A percentile compares a stretch with the other conserved stretches of the same genome.
phyloP scores from a whole-genome alignment of 2,888 invertebrate genomes.

The Celastrina argiolus region DNA sequence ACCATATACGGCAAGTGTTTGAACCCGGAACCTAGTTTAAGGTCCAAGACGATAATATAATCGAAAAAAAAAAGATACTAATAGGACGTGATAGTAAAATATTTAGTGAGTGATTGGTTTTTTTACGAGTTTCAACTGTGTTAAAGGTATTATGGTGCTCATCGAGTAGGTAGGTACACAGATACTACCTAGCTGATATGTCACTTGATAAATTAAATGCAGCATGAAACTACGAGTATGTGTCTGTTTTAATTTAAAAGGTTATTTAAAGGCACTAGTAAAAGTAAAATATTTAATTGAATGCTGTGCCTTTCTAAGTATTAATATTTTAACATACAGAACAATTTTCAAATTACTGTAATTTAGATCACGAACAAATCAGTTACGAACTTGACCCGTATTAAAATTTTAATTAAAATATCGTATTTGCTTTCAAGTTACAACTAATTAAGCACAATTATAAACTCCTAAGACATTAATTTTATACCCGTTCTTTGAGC shows the following conservation, averaged over 20 bases:
- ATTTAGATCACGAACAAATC: not conserved
- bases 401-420: not conserved
- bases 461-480: not conserved
- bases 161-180: too few species aligned
- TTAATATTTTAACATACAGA: too few species aligned
- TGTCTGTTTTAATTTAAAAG: too few species aligned
- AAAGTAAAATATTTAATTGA: too few species aligned
- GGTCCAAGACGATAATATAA: not conserved
- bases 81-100: not conserved
- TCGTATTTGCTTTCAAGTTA: not conserved
- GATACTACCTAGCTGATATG: too few species aligned
- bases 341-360: not conserved
- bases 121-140: too few species aligned
- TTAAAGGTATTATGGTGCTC: too few species aligned
- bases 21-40: slow-evolving; percentile 27
- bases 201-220: too few species aligned
- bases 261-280: too few species aligned
- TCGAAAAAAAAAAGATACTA: not conserved
- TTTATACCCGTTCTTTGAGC: not conserved
- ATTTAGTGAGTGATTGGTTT: too few species aligned
- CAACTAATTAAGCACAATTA: not conserved
- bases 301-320: not conserved
- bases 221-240: too few species aligned
- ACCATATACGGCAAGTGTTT: slow-evolving; percentile 22
- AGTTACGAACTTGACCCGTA: slow-evolving; percentile 6